A percentile compares a stretch with the other conserved stretches of the same genome.
Evolutionary conservation across 2,113 vertebrate species (phyloP).

Genomic region (Strix uralensis): DNA sequence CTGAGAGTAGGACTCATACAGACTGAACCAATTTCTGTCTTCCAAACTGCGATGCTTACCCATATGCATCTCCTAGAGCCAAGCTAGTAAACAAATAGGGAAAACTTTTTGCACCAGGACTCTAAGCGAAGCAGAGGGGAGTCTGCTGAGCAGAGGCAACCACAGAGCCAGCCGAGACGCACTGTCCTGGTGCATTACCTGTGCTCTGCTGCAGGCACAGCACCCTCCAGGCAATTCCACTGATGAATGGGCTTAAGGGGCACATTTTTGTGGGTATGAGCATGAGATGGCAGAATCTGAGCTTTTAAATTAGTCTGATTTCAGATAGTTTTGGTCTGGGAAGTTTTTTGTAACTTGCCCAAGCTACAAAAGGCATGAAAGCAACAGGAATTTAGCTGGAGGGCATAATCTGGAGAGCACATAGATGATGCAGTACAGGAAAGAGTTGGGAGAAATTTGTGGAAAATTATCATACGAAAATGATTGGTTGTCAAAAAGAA

Average conservation of each 20-base stretch:
- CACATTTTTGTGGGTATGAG: neutral
- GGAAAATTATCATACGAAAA: neutral
- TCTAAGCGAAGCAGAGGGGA: neutral
- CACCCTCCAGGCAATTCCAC: neutral
- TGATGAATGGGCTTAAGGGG: neutral
- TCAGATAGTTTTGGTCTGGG: neutral
- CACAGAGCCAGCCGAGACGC: rapidly evolving
- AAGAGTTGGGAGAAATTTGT: neutral
- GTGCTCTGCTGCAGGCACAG: neutral
- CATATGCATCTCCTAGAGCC: neutral
- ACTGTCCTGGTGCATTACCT: neutral
- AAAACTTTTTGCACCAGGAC: neutral
- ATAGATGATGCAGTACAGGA: neutral
- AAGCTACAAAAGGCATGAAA: neutral
- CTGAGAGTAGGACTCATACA: neutral
- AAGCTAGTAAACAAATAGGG: neutral
- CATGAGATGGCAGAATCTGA: neutral
- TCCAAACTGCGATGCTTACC: neutral
- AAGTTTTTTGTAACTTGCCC: neutral
- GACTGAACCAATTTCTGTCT: neutral
- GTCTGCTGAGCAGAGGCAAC: neutral
- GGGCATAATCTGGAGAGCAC: neutral
- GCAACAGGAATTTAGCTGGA: neutral
- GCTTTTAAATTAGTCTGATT: neutral
- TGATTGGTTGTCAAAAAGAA: neutral